Base-by-base conservation (phyloP, 30 jellyfish, hydroid and myxozoan species). In the Pelagia noctiluca region DNA sequence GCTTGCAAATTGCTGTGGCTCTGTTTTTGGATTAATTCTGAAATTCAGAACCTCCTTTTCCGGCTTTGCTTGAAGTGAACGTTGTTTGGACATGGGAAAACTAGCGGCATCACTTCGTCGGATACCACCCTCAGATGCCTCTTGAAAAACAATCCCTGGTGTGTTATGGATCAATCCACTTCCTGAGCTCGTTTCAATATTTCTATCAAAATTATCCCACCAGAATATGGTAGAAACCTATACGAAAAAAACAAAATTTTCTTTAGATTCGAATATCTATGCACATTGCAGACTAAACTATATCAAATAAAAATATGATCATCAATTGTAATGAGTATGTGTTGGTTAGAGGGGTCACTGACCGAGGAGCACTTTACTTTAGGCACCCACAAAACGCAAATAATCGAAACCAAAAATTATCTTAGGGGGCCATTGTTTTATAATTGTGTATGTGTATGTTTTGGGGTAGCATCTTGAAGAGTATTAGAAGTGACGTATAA, bases 171-270 rank as follows among this genome's bases (percentile, higher is more conserved):
- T 52, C 25, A 61, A 66, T 19, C 79, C 79, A 66, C 30, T 66
- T 25, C 79, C 79, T 12, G 57, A 66, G 28, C 30, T 29, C 30
- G 57, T 66, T 61, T 66, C 60, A 24, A 66, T 46, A 66, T 66
- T 66, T 29, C 79, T 19, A 66, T 66, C 79, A 33, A 66, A 66
- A 46, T 66, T 66, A 32, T 66, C 79, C 79, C 79, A 66, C 79
- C 79, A 66, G 35, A 66, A 66, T 33, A 66, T 66, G 28, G 79
- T 26, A 66, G 79, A 66, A 66, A 66, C 79, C 79, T 66, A 46
- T 8, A 33, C 31, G 35, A 3, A 66, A 66, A 33, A 22, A 7
- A 31, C 7, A 29, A 33, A 3, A 3, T 4, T 52, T 19, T 10
- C 7, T 10, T 52, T 8, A 25, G 21, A 42, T n/a, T n/a, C n/a